Evolutionary conservation across 2,797 vertebrate species (phyloP), one percentile per base, ranked within the genome.

Genomic region (Tokudaia tokunoshimensis): DNA sequence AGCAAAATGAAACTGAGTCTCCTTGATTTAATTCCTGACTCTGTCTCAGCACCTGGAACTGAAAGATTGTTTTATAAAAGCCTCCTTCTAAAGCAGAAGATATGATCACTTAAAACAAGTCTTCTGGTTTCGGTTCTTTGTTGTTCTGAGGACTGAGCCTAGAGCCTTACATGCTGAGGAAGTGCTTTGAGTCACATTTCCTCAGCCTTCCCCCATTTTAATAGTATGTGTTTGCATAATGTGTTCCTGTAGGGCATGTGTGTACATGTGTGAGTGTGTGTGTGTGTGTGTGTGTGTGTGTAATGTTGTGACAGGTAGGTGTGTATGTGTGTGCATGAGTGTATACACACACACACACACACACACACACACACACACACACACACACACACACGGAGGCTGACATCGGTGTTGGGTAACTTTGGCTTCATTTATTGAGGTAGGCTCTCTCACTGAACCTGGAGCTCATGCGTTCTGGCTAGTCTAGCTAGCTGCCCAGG

Each of bases 21-120:
- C 57, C 90, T 92, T 17, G 59, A 74, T n/a, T 24, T 52, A 44
- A 94, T 92, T 72, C 26, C 65, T 89, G 44, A 57, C 57, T 91
- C 67, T 0, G 13, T 59, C 88, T 87, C 91, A 61, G 7, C 1
- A 7, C 44, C 80, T 80, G 17, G 76, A 92, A 75, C 47, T 3
- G 7, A 22, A 59, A 84, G 59, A 31, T 0, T 89, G 22, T 76
- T 92, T 88, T 75, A n/a, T 67, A 19, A 72, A 63, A 93, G 24
- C 47, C 4, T 20, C 31, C 20, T 34, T 87, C 19, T 65, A 47
- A 82, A 92, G 74, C 44, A 76, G 47, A 63, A 91, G 29, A 63
- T 47, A 5, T 0, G 20, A 75, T 44, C 61, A 63, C 14, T 26
- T 1, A 9, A 52, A 44, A 41, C 31, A 7, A 9, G 10, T 57